These are phyloP conservation scores for Proteles cristata DNA, from an alignment of 2,113 vertebrate genomes.

Conservation along the genomic window DNA sequence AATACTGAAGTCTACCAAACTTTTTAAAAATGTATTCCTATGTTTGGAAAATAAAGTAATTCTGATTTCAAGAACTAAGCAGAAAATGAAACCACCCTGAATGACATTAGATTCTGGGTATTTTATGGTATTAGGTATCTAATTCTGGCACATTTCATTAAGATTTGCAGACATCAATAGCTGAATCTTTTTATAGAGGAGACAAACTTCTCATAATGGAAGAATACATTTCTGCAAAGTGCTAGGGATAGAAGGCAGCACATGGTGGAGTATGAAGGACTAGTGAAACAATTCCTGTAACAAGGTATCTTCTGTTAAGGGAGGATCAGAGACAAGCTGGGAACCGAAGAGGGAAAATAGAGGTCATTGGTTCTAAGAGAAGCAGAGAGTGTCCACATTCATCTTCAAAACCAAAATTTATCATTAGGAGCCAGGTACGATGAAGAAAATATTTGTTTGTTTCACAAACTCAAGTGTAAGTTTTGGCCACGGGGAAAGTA, in stretches of 20 bases:
- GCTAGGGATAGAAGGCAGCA: neutral
- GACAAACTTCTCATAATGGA: neutral
- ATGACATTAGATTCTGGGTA: neutral
- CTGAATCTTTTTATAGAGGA: neutral
- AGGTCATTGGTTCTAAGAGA: neutral
- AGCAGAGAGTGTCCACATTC: neutral
- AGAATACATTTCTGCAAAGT: neutral
- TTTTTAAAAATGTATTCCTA: neutral
- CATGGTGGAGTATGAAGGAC: neutral
- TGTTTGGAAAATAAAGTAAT: constrained; percentile 21
- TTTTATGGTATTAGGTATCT: neutral
- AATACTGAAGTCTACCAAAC: neutral
- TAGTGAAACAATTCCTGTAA: neutral
- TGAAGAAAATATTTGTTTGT: neutral
- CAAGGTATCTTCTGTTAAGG: neutral
- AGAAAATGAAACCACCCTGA: neutral
- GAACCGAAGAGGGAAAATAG: neutral
- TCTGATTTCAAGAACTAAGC: neutral
- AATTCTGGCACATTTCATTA: neutral
- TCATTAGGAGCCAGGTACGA: neutral
- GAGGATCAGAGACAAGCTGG: neutral
- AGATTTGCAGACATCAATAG: neutral
- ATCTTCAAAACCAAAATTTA: neutral
- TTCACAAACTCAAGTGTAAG: neutral
- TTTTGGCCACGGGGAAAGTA: neutral